Base-by-base conservation (phyloP, 2,113 vertebrate species). In the Takifugu bimaculatus region DNA sequence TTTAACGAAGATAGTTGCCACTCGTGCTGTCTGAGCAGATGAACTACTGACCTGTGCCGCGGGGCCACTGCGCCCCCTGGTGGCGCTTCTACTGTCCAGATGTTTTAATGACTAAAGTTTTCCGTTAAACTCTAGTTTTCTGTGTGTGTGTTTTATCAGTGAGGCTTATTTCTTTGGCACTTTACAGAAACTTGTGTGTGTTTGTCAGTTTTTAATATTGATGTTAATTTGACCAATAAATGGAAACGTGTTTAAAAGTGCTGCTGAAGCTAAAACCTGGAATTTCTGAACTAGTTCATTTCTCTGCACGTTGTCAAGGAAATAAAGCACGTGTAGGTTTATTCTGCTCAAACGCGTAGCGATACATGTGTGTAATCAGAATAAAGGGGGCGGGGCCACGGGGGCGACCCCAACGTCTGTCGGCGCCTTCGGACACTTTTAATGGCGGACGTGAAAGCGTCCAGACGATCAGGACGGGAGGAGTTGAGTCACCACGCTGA, bases 161-260 rank as follows among this genome's bases (percentile, higher is more conserved):
- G 67, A 64, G 62, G 68, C 52, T 78, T 79, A 80, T 54, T 74
- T 70, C 59, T 79, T 86, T 72, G 79, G 89, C 89, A 91, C 89
- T 91, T 91, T 91, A 89, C 65, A 73, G 54, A 74, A 78, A 79
- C 58, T 52, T n/a, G n/a, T n/a, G 68, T 49, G 50, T 84, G n/a
- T n/a, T 77, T 71, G 69, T 79, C 54, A 74, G 5, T 85, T 71
- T 39, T 89, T 68, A 84, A 84, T 83, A 78, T 85, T 58, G 68
- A 78, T 60, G 61, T 81, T 47, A 25, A 54, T 74, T 74, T 69
- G 65, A 70, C 67, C 51, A 87, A 83, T 87, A 85, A 87, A 87
- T 69, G 67, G 49, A 64, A 44, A 70, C 55, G 12, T 74, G 57
- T 68, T 77, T 80, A 52, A 57, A 77, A 54, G 65, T 48, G 14